Conservation (phyloP, 1,140 invertebrate species). For the Drosophila azteca region DNA sequence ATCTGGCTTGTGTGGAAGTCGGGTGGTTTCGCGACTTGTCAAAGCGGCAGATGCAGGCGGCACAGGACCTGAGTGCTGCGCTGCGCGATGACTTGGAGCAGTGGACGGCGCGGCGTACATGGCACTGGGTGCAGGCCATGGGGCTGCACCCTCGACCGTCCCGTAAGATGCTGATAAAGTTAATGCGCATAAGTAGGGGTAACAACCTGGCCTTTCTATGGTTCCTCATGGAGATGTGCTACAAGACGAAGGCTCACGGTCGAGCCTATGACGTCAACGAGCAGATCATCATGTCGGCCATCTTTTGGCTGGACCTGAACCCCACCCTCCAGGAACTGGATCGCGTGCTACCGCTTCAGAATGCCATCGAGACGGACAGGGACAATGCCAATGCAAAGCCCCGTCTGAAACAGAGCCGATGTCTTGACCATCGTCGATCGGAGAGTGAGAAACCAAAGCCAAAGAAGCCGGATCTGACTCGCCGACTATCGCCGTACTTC, state of each 20-base stretch:
- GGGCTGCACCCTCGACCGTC: conserved; percentile 40
- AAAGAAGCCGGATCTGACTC: neutral
- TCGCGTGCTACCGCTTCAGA: conserved; percentile 53
- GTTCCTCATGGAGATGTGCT: conserved; percentile 72
- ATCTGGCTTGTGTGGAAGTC: neutral
- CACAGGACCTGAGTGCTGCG: neutral
- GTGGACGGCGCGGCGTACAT: conserved; percentile 9
- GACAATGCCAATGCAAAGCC: neutral
- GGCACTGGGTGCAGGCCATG: conserved; percentile 17
- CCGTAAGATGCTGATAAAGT: neutral
- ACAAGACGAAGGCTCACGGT: conserved; percentile 33
- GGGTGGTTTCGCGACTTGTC: conserved; percentile 65
- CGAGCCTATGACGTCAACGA: conserved; percentile 54
- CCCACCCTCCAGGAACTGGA: conserved; percentile 65
- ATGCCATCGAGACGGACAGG: conserved; percentile 16
- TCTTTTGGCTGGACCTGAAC: conserved; percentile 65
- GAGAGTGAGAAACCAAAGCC: neutral
- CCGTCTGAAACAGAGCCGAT: neutral
- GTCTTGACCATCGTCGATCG: neutral
- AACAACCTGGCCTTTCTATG: conserved; percentile 73
- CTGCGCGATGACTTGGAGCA: conserved; percentile 48
- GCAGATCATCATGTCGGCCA: conserved; percentile 65
- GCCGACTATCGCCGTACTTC: conserved; percentile 41
- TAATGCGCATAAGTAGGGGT: conserved; percentile 48
- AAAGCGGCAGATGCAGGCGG: conserved; percentile 36